phyloP scores from a whole-genome alignment of 1,140 invertebrate genomes.

The Cherax quadricarinatus region DNA sequence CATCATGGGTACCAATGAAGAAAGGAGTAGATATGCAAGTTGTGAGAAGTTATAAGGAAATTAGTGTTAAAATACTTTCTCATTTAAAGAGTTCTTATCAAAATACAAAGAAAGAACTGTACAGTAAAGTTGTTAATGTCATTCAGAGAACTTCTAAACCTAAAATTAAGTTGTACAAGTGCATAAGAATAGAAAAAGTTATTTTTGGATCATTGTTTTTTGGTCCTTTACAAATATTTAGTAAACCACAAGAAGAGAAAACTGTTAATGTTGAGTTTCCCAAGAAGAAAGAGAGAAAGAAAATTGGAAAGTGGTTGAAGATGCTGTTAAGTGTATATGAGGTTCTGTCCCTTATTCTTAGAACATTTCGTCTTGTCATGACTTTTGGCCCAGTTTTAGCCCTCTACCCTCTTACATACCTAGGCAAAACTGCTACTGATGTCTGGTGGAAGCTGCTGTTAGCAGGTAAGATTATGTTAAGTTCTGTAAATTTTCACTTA shows the following conservation, averaged over 20 bases:
- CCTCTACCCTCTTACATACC: conserved; percentile 47
- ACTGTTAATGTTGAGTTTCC: not conserved
- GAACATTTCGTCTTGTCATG: conserved; percentile 13
- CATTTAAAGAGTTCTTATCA: not conserved
- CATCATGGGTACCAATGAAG: not conserved
- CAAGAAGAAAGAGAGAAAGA: conserved; percentile 25
- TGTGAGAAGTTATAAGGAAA: not conserved
- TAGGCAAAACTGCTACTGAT: conserved; percentile 37
- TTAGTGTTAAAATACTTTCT: not conserved
- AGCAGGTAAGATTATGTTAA: conserved; percentile 12
- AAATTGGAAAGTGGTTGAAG: not conserved
- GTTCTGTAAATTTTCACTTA: no score
- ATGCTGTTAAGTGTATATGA: conserved; percentile 29
- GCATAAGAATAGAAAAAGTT: not conserved
- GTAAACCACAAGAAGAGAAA: not conserved
- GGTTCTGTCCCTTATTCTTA: conserved; percentile 19
- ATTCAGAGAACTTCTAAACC: not conserved
- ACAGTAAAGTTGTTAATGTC: not conserved
- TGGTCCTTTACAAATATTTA: not conserved
- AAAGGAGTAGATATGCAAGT: not conserved
- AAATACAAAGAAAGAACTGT: not conserved
- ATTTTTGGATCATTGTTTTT: not conserved
- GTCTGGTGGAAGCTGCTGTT: conserved; percentile 47
- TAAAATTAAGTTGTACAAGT: not conserved
- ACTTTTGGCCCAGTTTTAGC: conserved; percentile 42